These are phyloP conservation scores for Rutilus rutilus DNA, from an alignment of 2,113 vertebrate species.

Conservation along the genomic window DNA sequence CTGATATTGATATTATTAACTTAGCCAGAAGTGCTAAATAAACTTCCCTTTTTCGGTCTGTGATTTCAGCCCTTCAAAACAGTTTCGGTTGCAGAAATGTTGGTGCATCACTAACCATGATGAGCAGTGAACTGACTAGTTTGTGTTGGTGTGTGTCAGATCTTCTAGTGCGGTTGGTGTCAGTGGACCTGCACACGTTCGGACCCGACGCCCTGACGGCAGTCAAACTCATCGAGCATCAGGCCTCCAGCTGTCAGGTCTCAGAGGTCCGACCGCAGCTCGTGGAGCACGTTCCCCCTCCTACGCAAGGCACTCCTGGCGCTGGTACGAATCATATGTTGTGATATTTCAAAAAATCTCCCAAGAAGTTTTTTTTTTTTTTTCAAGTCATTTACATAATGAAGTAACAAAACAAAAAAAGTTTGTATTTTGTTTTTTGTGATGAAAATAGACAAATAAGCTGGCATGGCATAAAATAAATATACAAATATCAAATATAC, in stretches of 20 bases:
- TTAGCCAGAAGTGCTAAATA: too few species aligned
- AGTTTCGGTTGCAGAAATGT: too few species aligned
- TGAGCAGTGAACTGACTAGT: background rate
- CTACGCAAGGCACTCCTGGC: constrained; percentile 79
- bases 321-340: constrained; percentile 75
- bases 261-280: constrained; percentile 93
- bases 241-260: constrained; percentile 85
- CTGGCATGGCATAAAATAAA: too few species aligned
- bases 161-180: constrained; percentile 93
- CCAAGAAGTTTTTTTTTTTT: background rate
- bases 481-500: too few species aligned
- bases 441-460: too few species aligned
- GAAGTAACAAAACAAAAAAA: background rate
- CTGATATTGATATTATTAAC: background rate
- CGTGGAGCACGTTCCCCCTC: constrained; percentile 88
- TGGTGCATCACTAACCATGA: background rate
- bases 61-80: too few species aligned
- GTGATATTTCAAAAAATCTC: too few species aligned
- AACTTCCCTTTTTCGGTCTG: too few species aligned
- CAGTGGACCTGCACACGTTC: constrained; percentile 96
- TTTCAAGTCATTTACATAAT: background rate
- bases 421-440: too few species aligned
- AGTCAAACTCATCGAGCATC: constrained; percentile 97
- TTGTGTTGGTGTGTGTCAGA: constrained; percentile 72
- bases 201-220: constrained; percentile 93